A percentile compares a stretch with the other conserved stretches of the same genome.
Conservation (phyloP, 2,888 invertebrate genomes). For the Crossocerus cetratus region DNA sequence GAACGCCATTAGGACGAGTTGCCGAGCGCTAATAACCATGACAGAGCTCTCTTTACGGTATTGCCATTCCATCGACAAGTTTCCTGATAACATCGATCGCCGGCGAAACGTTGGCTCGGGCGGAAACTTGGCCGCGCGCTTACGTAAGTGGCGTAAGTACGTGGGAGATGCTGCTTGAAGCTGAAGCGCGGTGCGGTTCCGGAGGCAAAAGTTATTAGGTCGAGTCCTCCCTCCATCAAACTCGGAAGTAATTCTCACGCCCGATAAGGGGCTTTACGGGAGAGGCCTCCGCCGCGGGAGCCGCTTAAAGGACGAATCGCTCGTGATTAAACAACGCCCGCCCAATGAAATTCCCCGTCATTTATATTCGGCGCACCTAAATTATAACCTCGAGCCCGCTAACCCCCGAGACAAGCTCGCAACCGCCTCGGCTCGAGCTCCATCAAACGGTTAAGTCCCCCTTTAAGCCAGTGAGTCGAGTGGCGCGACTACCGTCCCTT, state of each 20-base stretch:
- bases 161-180: conserved; percentile 33
- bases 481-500: too few relatives aligned
- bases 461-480: too few relatives aligned
- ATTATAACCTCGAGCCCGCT: neutral
- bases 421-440: neutral
- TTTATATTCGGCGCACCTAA: neutral
- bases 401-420: neutral
- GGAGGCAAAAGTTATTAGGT: conserved; percentile 51
- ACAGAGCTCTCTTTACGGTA: conserved; percentile 49
- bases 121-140: conserved; percentile 42
- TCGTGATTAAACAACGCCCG: conserved; percentile 19
- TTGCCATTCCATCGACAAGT: conserved; percentile 56
- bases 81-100: conserved; percentile 55
- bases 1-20: conserved; percentile 51
- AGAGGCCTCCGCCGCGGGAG: neutral
- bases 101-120: conserved; percentile 37
- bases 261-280: conserved; percentile 24
- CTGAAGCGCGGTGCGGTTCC: conserved; percentile 19
- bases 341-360: conserved; percentile 14
- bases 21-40: conserved; percentile 53
- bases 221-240: conserved; percentile 39
- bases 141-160: conserved; percentile 45
- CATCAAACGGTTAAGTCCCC: neutral
- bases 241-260: conserved; percentile 23
- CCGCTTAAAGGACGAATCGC: conserved; percentile 1